Conservation (phyloP, 2,797 vertebrate genomes). For the Chromobotia macracanthus region DNA sequence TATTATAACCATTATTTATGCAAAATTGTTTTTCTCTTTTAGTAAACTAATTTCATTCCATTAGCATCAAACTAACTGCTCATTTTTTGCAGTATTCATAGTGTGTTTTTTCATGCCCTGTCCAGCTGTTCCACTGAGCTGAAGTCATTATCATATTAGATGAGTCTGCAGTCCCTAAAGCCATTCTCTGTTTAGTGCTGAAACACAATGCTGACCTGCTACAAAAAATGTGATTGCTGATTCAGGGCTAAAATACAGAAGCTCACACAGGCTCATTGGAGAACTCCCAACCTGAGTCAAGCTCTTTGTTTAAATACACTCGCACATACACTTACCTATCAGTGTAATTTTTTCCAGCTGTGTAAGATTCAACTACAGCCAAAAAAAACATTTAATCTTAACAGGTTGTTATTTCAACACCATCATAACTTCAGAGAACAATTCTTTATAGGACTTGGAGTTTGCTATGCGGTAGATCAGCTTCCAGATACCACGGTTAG, state of each 20-base stretch:
- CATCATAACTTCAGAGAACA: slow-evolving; percentile 20
- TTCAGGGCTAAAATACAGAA: slow-evolving; percentile 77
- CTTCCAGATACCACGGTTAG: slow-evolving; percentile 9
- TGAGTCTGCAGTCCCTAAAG: slow-evolving; percentile 81
- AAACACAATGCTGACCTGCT: slow-evolving; percentile 55
- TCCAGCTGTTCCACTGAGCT: slow-evolving; percentile 55
- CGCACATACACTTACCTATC: neutral
- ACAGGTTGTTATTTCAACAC: neutral
- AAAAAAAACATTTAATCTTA: slow-evolving; percentile 15
- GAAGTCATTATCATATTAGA: slow-evolving; percentile 77
- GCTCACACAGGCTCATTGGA: slow-evolving; percentile 46
- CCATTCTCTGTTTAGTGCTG: slow-evolving; percentile 72
- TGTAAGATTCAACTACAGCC: neutral
- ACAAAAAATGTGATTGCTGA: slow-evolving; percentile 78
- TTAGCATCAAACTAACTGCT: slow-evolving; percentile 41
- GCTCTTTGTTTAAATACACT: slow-evolving; percentile 54
- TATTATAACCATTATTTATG: slow-evolving; percentile 22
- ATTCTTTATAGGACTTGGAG: neutral
- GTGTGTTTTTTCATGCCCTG: slow-evolving; percentile 17
- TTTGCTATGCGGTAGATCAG: slow-evolving; percentile 41
- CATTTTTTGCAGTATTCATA: slow-evolving; percentile 28
- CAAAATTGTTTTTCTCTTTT: neutral
- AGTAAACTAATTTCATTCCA: slow-evolving; percentile 37
- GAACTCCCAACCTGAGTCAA: slow-evolving; percentile 25
- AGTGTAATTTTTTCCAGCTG: slow-evolving; percentile 26